phyloP scores from a whole-genome alignment of 1,140 invertebrate species.

The Ridgeia piscesae region DNA sequence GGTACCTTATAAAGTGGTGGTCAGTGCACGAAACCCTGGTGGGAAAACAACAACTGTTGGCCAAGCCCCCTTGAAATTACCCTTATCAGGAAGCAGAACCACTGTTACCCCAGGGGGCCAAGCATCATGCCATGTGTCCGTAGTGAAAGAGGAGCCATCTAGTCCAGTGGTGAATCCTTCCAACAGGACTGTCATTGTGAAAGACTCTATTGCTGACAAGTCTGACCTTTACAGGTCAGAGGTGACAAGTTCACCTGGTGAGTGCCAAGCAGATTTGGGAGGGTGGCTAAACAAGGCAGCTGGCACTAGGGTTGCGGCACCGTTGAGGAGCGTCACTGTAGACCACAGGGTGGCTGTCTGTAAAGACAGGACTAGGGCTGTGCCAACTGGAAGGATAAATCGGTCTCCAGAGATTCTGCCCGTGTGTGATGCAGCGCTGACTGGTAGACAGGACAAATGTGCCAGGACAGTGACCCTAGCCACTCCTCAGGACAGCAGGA shows the following conservation, averaged over 20 bases:
- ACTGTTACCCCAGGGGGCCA: neutral
- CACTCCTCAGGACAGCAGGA: neutral
- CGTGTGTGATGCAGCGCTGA: neutral
- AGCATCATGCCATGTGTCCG: neutral
- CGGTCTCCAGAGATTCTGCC: neutral
- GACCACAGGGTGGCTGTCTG: neutral
- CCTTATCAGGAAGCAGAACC: neutral
- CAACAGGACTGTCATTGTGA: neutral
- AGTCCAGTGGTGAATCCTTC: neutral
- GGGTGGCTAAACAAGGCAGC: neutral
- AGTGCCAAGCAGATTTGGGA: neutral
- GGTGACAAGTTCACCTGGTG: neutral
- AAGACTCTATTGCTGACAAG: neutral
- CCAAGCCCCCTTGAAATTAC: neutral
- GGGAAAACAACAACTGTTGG: neutral
- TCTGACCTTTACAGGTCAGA: neutral
- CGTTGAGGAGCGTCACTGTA: neutral
- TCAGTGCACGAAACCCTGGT: neutral
- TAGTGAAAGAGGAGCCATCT: neutral
- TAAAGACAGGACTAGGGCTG: neutral
- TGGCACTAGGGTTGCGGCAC: neutral
- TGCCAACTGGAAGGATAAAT: neutral
- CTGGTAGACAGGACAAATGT: neutral
- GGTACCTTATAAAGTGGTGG: neutral
- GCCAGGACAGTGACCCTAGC: neutral